A percentile compares a stretch with the other conserved stretches of the same genome.
These are phyloP conservation scores for Serilophus lunatus DNA, from an alignment of 2,113 vertebrate genomes.

Conservation along the genomic window DNA sequence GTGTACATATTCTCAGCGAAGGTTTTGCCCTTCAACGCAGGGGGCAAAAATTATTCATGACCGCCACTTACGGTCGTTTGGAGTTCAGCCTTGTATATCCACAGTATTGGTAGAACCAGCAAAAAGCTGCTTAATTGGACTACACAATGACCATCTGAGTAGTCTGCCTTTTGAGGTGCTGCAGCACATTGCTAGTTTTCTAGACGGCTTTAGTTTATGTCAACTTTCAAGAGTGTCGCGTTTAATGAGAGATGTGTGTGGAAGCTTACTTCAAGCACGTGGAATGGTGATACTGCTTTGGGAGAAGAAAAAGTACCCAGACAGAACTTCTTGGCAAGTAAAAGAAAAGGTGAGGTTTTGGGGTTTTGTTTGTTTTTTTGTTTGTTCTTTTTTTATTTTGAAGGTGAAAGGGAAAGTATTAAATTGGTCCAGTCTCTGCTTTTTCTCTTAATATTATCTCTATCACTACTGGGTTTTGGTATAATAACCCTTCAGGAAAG, in stretches of 20 bases:
- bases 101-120: conserved; percentile 71
- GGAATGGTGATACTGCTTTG: conserved; percentile 95
- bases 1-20: conserved; percentile 93
- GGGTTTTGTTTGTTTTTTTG: too few species aligned
- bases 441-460: background rate
- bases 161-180: conserved; percentile 91
- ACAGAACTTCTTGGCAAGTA: conserved; percentile 87
- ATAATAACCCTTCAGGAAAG: background rate
- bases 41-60: conserved; percentile 91
- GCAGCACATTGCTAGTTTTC: conserved; percentile 91
- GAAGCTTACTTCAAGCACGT: conserved; percentile 90
- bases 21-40: conserved; percentile 87
- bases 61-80: conserved; percentile 89
- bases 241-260: conserved; percentile 94
- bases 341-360: conserved; percentile 91
- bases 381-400: background rate
- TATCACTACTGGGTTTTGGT: background rate
- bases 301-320: conserved; percentile 80
- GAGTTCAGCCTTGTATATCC: conserved; percentile 84
- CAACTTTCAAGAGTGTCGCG: conserved; percentile 92
- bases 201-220: conserved; percentile 96
- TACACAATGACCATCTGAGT: conserved; percentile 84
- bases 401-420: background rate
- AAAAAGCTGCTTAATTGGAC: conserved; percentile 71
- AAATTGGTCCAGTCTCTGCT: background rate